Evolutionary conservation across 2,888 invertebrate species (phyloP), one percentile per base, ranked within the genome.

Genomic region (Tetragnatha montana): DNA sequence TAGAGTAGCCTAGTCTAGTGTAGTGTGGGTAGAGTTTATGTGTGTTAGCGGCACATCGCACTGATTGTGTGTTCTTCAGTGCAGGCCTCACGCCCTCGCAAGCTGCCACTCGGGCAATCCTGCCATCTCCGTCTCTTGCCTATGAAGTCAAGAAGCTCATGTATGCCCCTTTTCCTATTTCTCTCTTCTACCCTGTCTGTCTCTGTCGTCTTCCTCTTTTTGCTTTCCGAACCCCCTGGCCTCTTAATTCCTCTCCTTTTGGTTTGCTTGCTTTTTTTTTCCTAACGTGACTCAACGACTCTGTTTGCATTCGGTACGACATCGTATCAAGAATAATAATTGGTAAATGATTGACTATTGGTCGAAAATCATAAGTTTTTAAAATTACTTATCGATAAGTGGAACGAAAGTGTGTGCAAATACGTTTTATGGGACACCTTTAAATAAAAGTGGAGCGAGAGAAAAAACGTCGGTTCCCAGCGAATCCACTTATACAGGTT

Each of bases 81-180:
- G 88, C 88, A 88, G 88, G 88, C 87, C 81, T 83, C 88, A 92
- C 91, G 71, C 83, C 78, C 82, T 92, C 91, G 85, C 92, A 91
- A 78, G 90, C 91, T 74, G 96, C 97, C 95, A 73, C 83, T 83
- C 83, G 88, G 74, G 79, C 83, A 73, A 71, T 83, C 78, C 97
- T 97, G 96, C 97, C 97, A 95, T 98, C 97, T 95, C 98, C 98
- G 96, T 98, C 98, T 95, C 97, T 98, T 95, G 98, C 98, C 96
- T 98, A 98, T 96, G 98, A 98, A 97, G 98, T 98, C 96, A 98
- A 98, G 97, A 98, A 98, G 96, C 97, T 98, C 96, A 98, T 98
- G 98, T 98, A 98, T 86, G 89, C 89, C 87, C 85, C 81, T 84
- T 85, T 71, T 79, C 74, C 79, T 81, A 21, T 75, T 73, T 74